phyloP scores from a whole-genome alignment of 92 coral and sea anemone species.

The Porites cylindrica region DNA sequence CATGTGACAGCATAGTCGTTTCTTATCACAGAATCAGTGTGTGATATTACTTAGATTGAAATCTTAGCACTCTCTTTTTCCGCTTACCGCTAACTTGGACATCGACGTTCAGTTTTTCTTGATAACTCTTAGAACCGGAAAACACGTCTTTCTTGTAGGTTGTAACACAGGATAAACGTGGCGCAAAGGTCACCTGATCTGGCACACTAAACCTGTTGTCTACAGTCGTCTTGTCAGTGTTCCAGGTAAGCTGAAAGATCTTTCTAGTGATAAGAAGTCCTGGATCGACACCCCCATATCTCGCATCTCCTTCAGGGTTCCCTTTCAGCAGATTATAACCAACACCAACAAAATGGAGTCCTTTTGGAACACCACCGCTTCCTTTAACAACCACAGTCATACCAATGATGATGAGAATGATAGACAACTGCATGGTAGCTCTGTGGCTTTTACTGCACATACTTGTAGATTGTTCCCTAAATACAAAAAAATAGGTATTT shows the following conservation, averaged over 20 bases:
- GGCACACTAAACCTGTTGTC: neutral
- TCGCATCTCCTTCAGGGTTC: slow-evolving; percentile 68
- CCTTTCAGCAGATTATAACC: slow-evolving; percentile 70
- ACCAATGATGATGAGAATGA: no score
- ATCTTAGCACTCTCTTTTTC: neutral
- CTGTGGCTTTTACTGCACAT: no score
- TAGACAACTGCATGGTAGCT: no score
- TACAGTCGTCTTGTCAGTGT: slow-evolving; percentile 9
- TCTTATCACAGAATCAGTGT: neutral
- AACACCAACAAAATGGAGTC: slow-evolving; percentile 65
- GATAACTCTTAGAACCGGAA: slow-evolving; percentile 18
- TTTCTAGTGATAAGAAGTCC: slow-evolving; percentile 63
- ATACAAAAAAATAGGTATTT: no score
- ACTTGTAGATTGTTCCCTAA: no score
- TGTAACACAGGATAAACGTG: slow-evolving; percentile 17
- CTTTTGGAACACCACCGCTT: slow-evolving; percentile 18
- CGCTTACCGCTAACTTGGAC: slow-evolving; percentile 17
- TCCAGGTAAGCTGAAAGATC: slow-evolving; percentile 46
- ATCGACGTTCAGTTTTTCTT: neutral
- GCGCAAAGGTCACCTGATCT: slow-evolving; percentile 25
- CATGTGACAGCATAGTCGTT: no score
- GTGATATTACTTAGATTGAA: neutral
- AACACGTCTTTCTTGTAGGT: neutral
- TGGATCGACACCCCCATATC: slow-evolving; percentile 72
- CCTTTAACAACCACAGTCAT: no score